Evolutionary conservation across 2,888 invertebrate genomes (phyloP).

Genomic region (Scelioninae gen. 1): DNA sequence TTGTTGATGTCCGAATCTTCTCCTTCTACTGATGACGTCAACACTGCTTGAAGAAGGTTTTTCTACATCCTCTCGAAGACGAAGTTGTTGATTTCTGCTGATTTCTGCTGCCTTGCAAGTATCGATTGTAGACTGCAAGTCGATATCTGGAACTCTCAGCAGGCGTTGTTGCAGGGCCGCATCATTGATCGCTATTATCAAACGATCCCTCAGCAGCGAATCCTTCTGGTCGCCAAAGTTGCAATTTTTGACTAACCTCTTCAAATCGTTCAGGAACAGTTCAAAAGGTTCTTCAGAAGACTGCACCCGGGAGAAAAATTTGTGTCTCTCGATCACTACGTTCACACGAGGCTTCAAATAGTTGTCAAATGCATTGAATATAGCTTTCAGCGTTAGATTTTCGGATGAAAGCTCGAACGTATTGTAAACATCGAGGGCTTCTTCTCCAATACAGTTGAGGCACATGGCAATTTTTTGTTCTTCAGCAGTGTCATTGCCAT

Average conservation of each 20-base stretch:
- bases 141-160: slow-evolving; percentile 61
- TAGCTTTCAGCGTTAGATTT: slow-evolving; percentile 5
- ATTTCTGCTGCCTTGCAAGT: slow-evolving; percentile 63
- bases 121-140: slow-evolving; percentile 59
- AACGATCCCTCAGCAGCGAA: slow-evolving; percentile 65
- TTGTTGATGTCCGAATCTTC: neutral
- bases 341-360: slow-evolving; percentile 51
- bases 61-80: neutral
- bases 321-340: slow-evolving; percentile 52
- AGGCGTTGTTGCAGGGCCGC: slow-evolving; percentile 60
- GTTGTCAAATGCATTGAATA: slow-evolving; percentile 26
- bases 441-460: slow-evolving; percentile 31
- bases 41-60: neutral
- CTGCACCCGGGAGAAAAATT: slow-evolving; percentile 59
- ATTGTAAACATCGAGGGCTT: slow-evolving; percentile 27
- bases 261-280: slow-evolving; percentile 68
- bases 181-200: slow-evolving; percentile 65
- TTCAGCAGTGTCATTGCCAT: too few species aligned
- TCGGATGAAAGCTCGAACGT: slow-evolving; percentile 8
- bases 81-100: slow-evolving; percentile 15
- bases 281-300: slow-evolving; percentile 67
- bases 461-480: slow-evolving; percentile 35
- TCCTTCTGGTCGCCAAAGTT: slow-evolving; percentile 71
- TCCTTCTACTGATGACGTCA: neutral
- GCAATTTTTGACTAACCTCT: slow-evolving; percentile 68